Evolutionary conservation across 2,888 invertebrate species (phyloP).

Genomic region (Metacarcinus magister): DNA sequence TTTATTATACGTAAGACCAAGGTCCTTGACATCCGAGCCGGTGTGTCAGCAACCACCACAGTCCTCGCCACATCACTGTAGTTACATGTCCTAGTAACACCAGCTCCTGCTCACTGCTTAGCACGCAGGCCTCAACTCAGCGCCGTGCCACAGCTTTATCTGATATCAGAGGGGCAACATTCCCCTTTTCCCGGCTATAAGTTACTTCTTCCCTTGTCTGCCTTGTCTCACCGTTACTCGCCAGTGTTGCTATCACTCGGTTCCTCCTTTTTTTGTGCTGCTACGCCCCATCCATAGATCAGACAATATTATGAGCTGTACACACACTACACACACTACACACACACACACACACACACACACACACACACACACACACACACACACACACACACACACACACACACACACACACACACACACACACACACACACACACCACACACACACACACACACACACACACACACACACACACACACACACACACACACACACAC

Average conservation of each 20-base stretch:
- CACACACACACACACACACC: too few relatives aligned
- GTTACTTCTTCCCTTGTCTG: background rate
- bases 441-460: too few relatives aligned
- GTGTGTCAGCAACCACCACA: background rate
- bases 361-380: conserved; percentile 50
- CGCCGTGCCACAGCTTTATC: background rate
- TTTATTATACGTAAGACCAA: background rate
- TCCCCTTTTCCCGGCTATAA: background rate
- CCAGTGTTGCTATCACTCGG: background rate
- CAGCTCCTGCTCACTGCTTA: background rate
- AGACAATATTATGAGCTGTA: background rate
- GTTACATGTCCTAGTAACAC: background rate
- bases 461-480: too few relatives aligned
- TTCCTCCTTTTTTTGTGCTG: background rate
- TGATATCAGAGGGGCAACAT: background rate
- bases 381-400: too few relatives aligned
- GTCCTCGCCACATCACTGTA: background rate
- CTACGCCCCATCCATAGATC: background rate
- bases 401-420: too few relatives aligned
- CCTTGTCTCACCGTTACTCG: background rate
- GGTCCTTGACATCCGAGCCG: background rate
- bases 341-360: conserved; percentile 54
- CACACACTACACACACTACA: background rate
- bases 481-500: background rate
- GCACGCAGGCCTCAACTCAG: background rate